Percentiles rank a stretch among this genome's conserved stretches.
These are phyloP conservation scores for Heliconius himera DNA, from an alignment of 1,140 invertebrate species.

Conservation along the genomic window DNA sequence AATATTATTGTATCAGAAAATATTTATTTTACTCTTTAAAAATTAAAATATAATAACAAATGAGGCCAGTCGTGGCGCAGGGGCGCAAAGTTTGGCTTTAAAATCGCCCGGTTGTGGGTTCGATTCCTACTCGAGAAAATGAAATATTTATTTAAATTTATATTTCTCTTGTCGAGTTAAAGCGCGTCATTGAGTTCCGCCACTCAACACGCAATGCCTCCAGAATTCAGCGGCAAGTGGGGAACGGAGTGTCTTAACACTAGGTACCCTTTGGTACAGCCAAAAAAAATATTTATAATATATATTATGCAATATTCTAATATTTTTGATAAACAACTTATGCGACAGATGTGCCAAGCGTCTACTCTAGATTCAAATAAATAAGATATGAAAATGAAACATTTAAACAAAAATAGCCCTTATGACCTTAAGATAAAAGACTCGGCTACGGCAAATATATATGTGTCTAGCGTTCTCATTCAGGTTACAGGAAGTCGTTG, in stretches of 20 bases:
- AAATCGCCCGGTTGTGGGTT: too few relatives aligned
- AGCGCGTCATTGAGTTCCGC: too few relatives aligned
- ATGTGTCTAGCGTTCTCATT: constrained; percentile 27
- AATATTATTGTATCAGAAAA: background rate
- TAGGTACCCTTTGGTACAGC: too few relatives aligned
- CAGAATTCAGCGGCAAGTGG: too few relatives aligned
- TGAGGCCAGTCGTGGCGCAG: too few relatives aligned
- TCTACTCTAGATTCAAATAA: constrained; percentile 27
- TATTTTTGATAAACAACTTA: constrained; percentile 34
- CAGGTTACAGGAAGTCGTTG: constrained; percentile 46
- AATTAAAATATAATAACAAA: background rate
- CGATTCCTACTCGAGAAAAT: too few relatives aligned
- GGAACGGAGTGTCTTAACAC: too few relatives aligned
- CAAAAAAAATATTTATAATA: background rate
- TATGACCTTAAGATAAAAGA: constrained; percentile 21
- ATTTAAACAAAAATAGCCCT: constrained; percentile 19
- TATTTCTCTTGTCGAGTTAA: too few relatives aligned
- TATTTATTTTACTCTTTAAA: background rate
- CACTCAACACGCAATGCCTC: too few relatives aligned
- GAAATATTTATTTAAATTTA: too few relatives aligned
- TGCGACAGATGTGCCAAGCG: constrained; percentile 44
- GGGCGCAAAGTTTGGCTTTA: too few relatives aligned
- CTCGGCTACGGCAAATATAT: constrained; percentile 1
- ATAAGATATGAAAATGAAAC: constrained; percentile 12
- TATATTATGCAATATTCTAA: background rate